Base-by-base conservation (phyloP, 2,888 invertebrate genomes). In the Hemithea aestivaria region DNA sequence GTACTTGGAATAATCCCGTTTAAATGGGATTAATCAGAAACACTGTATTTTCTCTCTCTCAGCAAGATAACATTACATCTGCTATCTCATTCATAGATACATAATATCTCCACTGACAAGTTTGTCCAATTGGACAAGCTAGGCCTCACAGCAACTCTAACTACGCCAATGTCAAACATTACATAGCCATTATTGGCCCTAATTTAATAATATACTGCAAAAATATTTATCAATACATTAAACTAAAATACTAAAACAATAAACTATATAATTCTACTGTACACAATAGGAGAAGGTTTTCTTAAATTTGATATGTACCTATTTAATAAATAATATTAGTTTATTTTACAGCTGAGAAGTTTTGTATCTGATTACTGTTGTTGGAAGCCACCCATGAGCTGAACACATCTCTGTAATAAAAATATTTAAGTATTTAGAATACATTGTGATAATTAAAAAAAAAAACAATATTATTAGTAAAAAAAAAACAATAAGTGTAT, bases 311-410 rank as follows among this genome's bases (percentile, higher is more conserved):
- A 73, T 73, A 73, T 72, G 72, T 69, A 61, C 62, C 65, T 67
- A 65, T 25, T 38, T 4, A 16, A 16, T 16, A 16, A 40, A 35
- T 25, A 28, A 21, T 37, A 41, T 9, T 32, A 36, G 29, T 65
- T 80, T 93, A 94, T 88, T 94, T 94, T 63, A 94, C 94, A 58
- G 93, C 92, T 51, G 93, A 93, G 78, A 91, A 93, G 75, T 91
- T 92, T 85, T 93, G 93, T 73, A 92, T 90, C 79, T 91, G 90
- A 83, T 90, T 92, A 82, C 93, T 94, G 89, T 94, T 93, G 88
- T 95, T 94, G 65, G 93, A 91, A 48, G 94, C 93, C 67, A 96
- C 95, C 95, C 95, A 96, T 48, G 93, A 93, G 71, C 93, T 93
- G 89, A 95, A 96, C 51, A 97, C 96, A 82, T 96, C 96, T 85